These are phyloP conservation scores for Myotis findleyi DNA, from an alignment of 2,797 vertebrate species.

Conservation along the genomic window DNA sequence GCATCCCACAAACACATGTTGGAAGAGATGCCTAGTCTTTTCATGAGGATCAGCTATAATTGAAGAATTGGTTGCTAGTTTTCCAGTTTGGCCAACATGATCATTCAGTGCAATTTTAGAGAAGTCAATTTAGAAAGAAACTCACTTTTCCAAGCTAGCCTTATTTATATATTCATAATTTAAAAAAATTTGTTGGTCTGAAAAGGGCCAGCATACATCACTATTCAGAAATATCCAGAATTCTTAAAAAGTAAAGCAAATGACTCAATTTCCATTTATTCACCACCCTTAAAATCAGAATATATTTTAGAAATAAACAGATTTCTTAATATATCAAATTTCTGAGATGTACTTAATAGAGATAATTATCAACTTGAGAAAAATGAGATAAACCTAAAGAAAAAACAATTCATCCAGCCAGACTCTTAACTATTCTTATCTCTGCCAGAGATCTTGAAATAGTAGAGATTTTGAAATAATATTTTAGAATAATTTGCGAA, in stretches of 20 bases:
- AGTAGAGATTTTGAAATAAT: neutral
- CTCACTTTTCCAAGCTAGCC: neutral
- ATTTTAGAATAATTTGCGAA: neutral
- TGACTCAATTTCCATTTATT: neutral
- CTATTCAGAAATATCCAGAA: neutral
- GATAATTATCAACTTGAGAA: neutral
- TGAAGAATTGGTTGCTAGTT: neutral
- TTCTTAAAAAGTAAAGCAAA: neutral
- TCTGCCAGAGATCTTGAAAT: neutral
- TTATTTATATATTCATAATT: neutral
- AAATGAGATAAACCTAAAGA: neutral
- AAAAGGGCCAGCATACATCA: neutral
- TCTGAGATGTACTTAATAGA: neutral
- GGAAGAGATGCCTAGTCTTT: neutral
- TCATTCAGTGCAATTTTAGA: neutral
- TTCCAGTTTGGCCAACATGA: neutral
- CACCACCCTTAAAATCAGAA: neutral
- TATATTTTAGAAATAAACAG: neutral
- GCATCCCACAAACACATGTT: neutral
- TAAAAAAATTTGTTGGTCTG: neutral
- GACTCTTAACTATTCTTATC: neutral
- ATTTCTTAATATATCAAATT: neutral
- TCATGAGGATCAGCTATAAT: neutral
- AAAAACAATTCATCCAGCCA: neutral
- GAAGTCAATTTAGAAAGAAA: neutral